These are phyloP conservation scores for Melolontha melolontha DNA, from an alignment of 2,888 invertebrate genomes.

Conservation along the genomic window DNA sequence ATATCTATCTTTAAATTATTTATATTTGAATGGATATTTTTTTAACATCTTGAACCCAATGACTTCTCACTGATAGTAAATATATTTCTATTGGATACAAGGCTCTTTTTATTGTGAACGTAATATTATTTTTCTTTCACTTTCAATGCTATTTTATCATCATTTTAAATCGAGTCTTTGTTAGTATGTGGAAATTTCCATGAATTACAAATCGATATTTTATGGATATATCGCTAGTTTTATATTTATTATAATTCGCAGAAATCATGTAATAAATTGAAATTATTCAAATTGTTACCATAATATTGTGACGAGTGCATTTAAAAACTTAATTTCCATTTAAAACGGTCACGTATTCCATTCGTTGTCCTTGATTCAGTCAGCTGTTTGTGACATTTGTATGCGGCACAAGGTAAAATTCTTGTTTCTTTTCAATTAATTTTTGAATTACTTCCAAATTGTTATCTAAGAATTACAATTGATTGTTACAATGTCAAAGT, in stretches of 20 bases:
- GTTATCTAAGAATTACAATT: slow-evolving; percentile 11
- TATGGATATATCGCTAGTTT: not conserved
- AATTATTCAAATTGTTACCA: too few species aligned
- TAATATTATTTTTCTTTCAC: not conserved
- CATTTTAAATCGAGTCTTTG: not conserved
- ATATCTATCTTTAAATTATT: slow-evolving; percentile 5
- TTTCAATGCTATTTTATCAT: not conserved
- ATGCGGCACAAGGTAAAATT: not conserved
- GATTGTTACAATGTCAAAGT: not conserved
- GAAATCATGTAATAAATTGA: too few species aligned
- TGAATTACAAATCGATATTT: slow-evolving; percentile 33
- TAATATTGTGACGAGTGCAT: too few species aligned
- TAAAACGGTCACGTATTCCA: slow-evolving; percentile 3
- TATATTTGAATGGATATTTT: not conserved
- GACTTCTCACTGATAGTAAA: slow-evolving; percentile 1
- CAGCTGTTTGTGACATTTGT: slow-evolving; percentile 40
- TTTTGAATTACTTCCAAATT: slow-evolving; percentile 23
- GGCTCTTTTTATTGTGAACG: slow-evolving; percentile 26
- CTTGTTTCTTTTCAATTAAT: not conserved
- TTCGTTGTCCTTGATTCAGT: slow-evolving; percentile 29
- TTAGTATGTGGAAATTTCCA: slow-evolving; percentile 34
- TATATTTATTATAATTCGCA: too few species aligned
- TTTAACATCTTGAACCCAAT: slow-evolving; percentile 3
- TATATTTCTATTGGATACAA: not conserved
- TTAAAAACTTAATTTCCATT: not conserved